Conservation (phyloP, 1,140 invertebrate species). For the Trichonephila clavata region DNA sequence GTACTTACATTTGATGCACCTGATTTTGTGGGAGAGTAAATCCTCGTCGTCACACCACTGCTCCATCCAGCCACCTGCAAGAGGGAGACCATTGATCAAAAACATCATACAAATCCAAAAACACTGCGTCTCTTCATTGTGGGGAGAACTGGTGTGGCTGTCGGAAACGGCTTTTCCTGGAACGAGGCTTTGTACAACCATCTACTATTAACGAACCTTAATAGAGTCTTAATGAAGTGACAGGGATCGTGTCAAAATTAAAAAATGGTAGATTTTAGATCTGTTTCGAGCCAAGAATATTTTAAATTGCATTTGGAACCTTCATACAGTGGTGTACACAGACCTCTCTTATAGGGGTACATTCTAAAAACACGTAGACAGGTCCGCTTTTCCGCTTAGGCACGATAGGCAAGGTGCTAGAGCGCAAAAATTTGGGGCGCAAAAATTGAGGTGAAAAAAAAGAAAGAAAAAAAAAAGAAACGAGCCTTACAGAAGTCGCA, state of each 20-base stretch:
- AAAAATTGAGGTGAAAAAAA: no score
- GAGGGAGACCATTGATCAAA: background rate
- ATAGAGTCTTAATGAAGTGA: constrained; percentile 63
- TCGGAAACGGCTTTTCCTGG: constrained; percentile 42
- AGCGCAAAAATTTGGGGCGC: no score
- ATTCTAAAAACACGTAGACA: no score
- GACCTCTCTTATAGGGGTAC: no score
- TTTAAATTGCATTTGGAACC: background rate
- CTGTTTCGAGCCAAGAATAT: no score
- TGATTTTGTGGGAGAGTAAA: constrained; percentile 35
- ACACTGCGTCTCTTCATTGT: background rate
- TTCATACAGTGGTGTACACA: no score
- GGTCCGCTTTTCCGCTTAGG: no score
- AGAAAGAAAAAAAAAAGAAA: no score
- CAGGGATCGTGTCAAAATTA: background rate
- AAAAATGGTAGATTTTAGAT: background rate
- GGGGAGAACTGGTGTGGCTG: background rate
- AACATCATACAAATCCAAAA: background rate
- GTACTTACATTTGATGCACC: constrained; percentile 57
- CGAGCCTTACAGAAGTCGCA: no score
- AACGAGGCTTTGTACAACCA: constrained; percentile 43
- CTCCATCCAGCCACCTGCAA: constrained; percentile 56
- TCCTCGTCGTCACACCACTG: constrained; percentile 32
- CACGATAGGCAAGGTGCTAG: no score
- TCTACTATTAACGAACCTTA: constrained; percentile 70